Evolutionary conservation across 2,113 vertebrate species (phyloP), one percentile per base, ranked within the genome.

Genomic region (Solea senegalensis): DNA sequence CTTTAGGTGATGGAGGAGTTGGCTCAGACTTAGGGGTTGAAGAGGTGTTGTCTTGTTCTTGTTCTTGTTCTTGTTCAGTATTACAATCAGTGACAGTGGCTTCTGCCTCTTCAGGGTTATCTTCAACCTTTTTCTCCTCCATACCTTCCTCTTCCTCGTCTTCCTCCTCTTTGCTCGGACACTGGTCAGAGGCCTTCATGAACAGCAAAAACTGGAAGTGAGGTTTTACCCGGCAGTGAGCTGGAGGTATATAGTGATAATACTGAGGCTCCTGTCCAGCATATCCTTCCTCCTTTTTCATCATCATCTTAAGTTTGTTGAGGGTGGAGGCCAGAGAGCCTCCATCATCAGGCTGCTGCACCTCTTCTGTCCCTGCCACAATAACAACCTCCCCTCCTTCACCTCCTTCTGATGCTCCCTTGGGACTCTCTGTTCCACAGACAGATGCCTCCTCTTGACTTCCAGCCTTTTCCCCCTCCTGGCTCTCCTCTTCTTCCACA

Each of bases 151-250:
- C 57, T 44, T 91, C 68, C 0, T 87, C 88, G 5, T 87, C 93
- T 4, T 93, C 94, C 1, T 89, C 92, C 0, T 2, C 91, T 82
- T 88, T 94, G 79, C 27, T 88, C 8, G 74, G 87, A 46, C 90
- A 94, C 89, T 98, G 96, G 44, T 99, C 97, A 0, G 95, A 95
- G 27, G 98, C 95, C 89, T 96, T 97, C 97, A 99, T 99, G 70
- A 99, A 99, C 12, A 99, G 92, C 63, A 99, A 88, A 80, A 99
- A 99, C 86, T 98, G 97, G 66, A 99, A 99, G 72, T 97, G 95
- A 5, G 98, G 98, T 63, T 99, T 99, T 1, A 99, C 97, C 65
- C 96, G 95, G 83, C 98, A 99, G 76, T 99, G 97, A 34, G 96
- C 95, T 4, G 98, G 98, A 27, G 98, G 98, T 59, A 97, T 91